Base-by-base conservation (phyloP, 2,888 invertebrate genomes). In the Microctonus hyperodae region DNA sequence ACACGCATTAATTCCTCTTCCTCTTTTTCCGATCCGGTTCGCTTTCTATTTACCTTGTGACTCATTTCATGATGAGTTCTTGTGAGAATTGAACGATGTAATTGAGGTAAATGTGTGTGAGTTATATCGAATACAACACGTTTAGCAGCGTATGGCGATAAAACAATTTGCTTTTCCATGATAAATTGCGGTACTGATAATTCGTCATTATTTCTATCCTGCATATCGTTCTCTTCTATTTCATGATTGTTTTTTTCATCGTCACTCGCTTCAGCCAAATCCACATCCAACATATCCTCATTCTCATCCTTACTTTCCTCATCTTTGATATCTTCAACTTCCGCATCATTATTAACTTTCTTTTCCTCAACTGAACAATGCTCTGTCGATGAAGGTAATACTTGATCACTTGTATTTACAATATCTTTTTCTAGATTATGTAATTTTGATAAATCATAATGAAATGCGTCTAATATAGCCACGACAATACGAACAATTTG, bases 1-100 rank as follows among this genome's bases (percentile, higher is more conserved):
- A 98, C 93, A 57, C 95, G 88, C 70, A 94, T 86, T 75, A 97
- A 90, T 78, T 98, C 97, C 71, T 96, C 94, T 77, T 94, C 92
- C 80, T 98, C 97, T n/a, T 92, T 89, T 75, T 91, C 91, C 9
- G 87, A 83, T 23, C 89, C 88, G 1, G 87, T 87, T 35, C 88
- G 88, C 64, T 90, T 90, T 1, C 91, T 88, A 79, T 94, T 94
- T 0, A 92, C 83, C 78, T 94, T 94, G 80, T 95, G 95, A 11
- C 90, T 90, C 33, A 85, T 87, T 73, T 95, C 95, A 72, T 91
- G 90, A 7, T 88, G 89, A 0, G 92, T 91, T 81, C 91, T 85
- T 68, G 89, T 88, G 0, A 90, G 88, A 23, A 94, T 88, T 20
- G 89, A 87, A 80, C 90, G 89, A 80, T 95, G 91, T 1, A 98